phyloP scores from a whole-genome alignment of 2,113 vertebrate genomes.

The Neofelis nebulosa region DNA sequence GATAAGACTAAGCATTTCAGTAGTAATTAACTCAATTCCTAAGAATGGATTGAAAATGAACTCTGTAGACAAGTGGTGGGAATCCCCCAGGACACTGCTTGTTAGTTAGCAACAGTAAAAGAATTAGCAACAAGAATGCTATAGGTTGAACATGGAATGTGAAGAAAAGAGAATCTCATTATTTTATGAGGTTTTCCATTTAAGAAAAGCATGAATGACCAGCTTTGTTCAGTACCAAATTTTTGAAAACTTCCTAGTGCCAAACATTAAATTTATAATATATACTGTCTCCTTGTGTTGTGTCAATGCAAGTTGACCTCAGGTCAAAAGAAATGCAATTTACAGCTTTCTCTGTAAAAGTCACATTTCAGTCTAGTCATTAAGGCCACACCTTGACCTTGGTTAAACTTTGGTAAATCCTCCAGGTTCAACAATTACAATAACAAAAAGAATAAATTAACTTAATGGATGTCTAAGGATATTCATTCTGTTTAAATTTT shows the following conservation, averaged over 20 bases:
- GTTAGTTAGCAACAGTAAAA: not conserved
- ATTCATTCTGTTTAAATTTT: slow-evolving; percentile 18
- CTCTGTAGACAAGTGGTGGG: not conserved
- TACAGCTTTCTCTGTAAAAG: not conserved
- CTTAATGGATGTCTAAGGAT: not conserved
- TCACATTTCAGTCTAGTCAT: not conserved
- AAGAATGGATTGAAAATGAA: not conserved
- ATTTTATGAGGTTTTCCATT: not conserved
- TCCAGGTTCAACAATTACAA: not conserved
- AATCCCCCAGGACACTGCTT: not conserved
- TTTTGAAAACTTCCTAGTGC: not conserved
- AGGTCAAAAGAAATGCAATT: not conserved
- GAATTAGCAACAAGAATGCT: not conserved
- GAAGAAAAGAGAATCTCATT: not conserved
- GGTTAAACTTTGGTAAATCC: not conserved
- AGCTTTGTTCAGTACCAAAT: not conserved
- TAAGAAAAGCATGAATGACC: not conserved
- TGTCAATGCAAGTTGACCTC: not conserved
- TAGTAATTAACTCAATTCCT: not conserved
- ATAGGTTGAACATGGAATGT: not conserved
- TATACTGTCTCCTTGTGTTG: not conserved
- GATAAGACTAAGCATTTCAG: not conserved
- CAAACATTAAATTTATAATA: not conserved
- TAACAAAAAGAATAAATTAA: not conserved
- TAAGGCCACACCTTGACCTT: not conserved